Conservation (phyloP, 35 echinoderm and acorn worm species). For the Chiridota heheva region DNA sequence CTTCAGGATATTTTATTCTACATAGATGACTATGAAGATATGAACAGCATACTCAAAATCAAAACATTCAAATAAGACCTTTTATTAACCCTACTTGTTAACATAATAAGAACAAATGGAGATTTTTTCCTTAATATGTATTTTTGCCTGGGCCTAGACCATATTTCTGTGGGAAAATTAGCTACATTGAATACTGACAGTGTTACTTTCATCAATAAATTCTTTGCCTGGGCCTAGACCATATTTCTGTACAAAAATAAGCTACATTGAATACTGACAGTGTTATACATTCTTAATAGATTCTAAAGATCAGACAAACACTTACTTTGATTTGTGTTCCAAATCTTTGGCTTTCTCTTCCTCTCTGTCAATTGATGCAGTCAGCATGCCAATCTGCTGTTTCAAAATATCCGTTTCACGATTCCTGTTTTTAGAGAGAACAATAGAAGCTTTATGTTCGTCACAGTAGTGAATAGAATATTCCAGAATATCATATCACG, state of each 20-base stretch:
- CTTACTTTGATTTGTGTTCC: slow-evolving; percentile 99
- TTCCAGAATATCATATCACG: neutral
- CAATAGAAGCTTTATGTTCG: neutral
- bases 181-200: too few relatives aligned
- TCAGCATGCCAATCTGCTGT: slow-evolving; percentile 81
- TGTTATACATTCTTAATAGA: neutral
- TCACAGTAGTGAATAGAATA: neutral
- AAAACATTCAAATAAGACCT: too few relatives aligned
- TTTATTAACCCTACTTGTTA: too few relatives aligned
- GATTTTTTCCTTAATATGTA: too few relatives aligned
- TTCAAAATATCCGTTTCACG: slow-evolving; percentile 85
- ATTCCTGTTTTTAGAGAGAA: too few relatives aligned
- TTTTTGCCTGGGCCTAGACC: too few relatives aligned
- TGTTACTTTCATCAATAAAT: too few relatives aligned
- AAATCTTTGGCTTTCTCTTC: slow-evolving; percentile 94
- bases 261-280: neutral
- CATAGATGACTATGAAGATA: too few relatives aligned
- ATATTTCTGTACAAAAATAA: neutral
- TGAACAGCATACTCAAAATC: too few relatives aligned
- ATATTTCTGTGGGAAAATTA: too few relatives aligned
- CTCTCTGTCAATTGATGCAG: slow-evolving; percentile 65
- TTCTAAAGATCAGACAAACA: neutral
- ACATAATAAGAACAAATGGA: too few relatives aligned
- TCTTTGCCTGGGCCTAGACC: neutral
- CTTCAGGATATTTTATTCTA: too few relatives aligned